A percentile compares a stretch with the other conserved stretches of the same genome.
Evolutionary conservation across 2,113 vertebrate species (phyloP).

Genomic region (Isurus oxyrinchus): DNA sequence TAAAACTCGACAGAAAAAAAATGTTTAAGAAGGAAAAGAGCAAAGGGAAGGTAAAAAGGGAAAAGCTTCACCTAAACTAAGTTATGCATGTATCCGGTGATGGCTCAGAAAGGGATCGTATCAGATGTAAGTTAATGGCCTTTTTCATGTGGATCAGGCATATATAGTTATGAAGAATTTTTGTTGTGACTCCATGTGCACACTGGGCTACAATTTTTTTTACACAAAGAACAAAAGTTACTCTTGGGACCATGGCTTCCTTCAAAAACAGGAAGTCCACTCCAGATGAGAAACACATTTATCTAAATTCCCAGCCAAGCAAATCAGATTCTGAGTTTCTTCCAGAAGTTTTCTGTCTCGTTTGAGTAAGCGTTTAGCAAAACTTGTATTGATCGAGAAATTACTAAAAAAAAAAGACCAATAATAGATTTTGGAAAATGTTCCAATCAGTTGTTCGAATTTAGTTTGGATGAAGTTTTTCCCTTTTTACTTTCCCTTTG

Average conservation of each 20-base stretch:
- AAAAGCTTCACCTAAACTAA: no score
- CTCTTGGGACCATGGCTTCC: constrained; percentile 1
- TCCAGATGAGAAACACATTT: constrained; percentile 12
- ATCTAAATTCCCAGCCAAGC: not conserved
- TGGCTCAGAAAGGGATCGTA: not conserved
- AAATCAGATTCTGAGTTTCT: not conserved
- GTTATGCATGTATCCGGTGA: not conserved
- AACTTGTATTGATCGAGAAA: not conserved
- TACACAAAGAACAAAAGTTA: not conserved
- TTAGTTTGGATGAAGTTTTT: not conserved
- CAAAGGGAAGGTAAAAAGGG: not conserved
- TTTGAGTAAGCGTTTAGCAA: not conserved
- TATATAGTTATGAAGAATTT: not conserved
- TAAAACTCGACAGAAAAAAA: not conserved
- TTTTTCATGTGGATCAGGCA: not conserved
- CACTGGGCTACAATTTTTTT: not conserved
- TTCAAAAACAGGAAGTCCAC: constrained; percentile 33
- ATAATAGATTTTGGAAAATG: not conserved
- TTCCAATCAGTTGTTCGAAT: not conserved
- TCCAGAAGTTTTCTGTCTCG: not conserved
- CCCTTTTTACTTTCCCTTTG: not conserved
- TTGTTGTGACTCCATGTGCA: not conserved
- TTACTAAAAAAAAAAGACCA: not conserved
- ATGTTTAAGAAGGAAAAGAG: not conserved
- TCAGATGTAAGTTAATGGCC: not conserved